Conservation (phyloP, 2,888 invertebrate genomes). For the Conchocele bisecta region DNA sequence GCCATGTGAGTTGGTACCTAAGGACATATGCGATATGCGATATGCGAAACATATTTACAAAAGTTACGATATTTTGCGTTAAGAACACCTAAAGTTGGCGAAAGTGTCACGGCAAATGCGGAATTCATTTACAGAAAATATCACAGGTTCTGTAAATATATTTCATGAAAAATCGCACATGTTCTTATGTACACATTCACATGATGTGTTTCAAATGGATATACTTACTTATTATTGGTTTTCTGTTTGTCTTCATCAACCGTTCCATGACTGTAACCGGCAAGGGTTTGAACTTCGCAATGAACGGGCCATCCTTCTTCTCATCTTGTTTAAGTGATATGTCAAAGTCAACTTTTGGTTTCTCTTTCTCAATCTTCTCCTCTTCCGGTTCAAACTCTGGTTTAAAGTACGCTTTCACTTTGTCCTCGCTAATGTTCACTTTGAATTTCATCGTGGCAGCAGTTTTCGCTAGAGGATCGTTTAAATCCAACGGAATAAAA, state of each 20-base stretch:
- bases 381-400: slow-evolving; percentile 71
- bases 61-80: no score
- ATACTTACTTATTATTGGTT: slow-evolving; percentile 63
- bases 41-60: no score
- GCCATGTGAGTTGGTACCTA: no score
- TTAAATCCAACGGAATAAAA: slow-evolving; percentile 61
- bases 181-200: no score
- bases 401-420: slow-evolving; percentile 71
- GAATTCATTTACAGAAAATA: no score
- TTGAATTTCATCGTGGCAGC: slow-evolving; percentile 67
- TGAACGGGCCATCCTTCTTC: slow-evolving; percentile 53
- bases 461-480: slow-evolving; percentile 56
- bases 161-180: no score
- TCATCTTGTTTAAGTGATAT: slow-evolving; percentile 61
- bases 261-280: slow-evolving; percentile 66
- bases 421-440: slow-evolving; percentile 70
- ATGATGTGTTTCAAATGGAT: no score
- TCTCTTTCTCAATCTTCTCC: slow-evolving; percentile 68
- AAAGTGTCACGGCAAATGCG: no score
- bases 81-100: no score
- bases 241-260: slow-evolving; percentile 63
- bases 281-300: slow-evolving; percentile 66
- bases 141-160: no score
- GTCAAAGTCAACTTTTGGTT: slow-evolving; percentile 60
- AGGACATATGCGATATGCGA: no score